Evolutionary conservation across 2,888 invertebrate species (phyloP).

Genomic region (Gastracanthus pulcherrimus): DNA sequence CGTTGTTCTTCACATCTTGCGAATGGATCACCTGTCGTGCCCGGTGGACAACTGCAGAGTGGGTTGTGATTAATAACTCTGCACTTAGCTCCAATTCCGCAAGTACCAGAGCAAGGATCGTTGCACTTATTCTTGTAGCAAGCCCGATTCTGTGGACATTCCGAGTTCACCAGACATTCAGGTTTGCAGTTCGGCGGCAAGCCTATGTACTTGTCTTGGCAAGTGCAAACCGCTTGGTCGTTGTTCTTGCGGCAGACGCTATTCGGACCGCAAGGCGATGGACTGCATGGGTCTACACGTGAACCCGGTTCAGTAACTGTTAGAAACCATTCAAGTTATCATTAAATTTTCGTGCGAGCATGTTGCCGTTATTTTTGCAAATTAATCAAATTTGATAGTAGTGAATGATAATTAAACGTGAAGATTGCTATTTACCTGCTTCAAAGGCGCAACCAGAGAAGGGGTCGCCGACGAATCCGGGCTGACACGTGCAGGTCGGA

Average conservation of each 20-base stretch:
- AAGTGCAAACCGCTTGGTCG: constrained; percentile 88
- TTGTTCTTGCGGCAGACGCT: constrained; percentile 87
- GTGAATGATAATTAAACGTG: too few species aligned
- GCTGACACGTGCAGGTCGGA: constrained; percentile 89
- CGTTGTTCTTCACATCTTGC: constrained; percentile 82
- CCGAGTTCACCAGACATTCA: constrained; percentile 90
- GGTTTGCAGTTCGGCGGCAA: constrained; percentile 89
- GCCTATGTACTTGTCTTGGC: constrained; percentile 85
- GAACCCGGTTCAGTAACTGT: constrained; percentile 63
- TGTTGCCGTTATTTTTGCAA: background rate
- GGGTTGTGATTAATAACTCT: constrained; percentile 90
- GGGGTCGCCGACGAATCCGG: constrained; percentile 87
- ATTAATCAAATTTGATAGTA: background rate
- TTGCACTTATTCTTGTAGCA: constrained; percentile 90
- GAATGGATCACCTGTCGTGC: constrained; percentile 90
- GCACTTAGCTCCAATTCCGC: constrained; percentile 88
- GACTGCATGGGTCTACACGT: constrained; percentile 83
- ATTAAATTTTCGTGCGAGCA: background rate
- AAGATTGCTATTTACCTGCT: constrained; percentile 31
- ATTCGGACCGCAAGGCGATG: constrained; percentile 90
- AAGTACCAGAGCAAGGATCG: constrained; percentile 90
- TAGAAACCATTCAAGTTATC: background rate
- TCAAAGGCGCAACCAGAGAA: constrained; percentile 79
- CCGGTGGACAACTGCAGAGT: constrained; percentile 86
- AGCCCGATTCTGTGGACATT: constrained; percentile 88